Evolutionary conservation across 2,797 vertebrate species (phyloP), one percentile per base, ranked within the genome.

Genomic region (Denticeps clupeoides): DNA sequence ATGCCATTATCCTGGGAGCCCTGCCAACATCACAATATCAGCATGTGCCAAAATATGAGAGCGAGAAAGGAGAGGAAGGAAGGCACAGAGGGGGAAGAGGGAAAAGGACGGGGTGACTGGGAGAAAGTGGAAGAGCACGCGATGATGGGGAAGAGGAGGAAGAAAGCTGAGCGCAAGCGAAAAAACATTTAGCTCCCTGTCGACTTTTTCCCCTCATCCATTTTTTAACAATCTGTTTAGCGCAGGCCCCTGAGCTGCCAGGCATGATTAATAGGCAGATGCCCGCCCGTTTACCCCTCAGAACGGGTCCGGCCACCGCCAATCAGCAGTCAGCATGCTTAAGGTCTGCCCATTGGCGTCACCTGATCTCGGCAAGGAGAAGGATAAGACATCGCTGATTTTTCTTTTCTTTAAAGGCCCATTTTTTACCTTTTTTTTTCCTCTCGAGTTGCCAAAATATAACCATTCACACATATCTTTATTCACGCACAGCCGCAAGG

Each of bases 151-250:
- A 45, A 22, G n/a, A 4, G 29, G 18, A 49, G n/a, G n/a, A 7
- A 23, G 7, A n/a, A 7, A 49, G 22, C 41, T 33, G 37, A n/a
- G n/a, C 50, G 28, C 12, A 27, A 51, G 25, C 23, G 24, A 41
- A n/a, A n/a, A 50, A 53, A 57, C 51, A 52, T 67, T 58, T 49
- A 50, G 27, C 42, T 56, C 49, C 40, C 24, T 42, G 29, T 49
- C 45, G 45, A 27, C 29, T 53, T 40, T 25, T 16, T 43, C 26
- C 29, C 43, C 52, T 72, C 78, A 80, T 84, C 64, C 68, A 80
- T 82, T 80, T 86, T 76, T 82, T 78, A 81, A 69, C 64, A 74
- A 61, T 70, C 70, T 73, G 72, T 74, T 80, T 73, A 60, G 45
- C 44, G 6, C 59, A 40, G 56, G 35, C 27, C 59, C 47, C 60